A percentile compares a stretch with the other conserved stretches of the same genome.
Evolutionary conservation across 2,113 vertebrate genomes (phyloP).

Genomic region (Vulpes ferrilata): DNA sequence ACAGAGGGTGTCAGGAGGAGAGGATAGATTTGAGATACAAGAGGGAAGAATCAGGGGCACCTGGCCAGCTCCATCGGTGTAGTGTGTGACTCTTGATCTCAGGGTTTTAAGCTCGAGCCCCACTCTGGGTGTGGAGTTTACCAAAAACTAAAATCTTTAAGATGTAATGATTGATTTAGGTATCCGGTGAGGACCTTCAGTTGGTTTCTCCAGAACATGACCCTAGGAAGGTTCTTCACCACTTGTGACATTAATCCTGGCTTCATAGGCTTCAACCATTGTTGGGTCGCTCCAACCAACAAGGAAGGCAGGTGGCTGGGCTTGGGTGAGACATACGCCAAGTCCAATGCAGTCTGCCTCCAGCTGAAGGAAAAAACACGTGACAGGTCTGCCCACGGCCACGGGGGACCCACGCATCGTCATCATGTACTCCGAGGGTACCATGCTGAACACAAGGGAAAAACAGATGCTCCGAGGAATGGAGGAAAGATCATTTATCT

Average conservation of each 20-base stretch:
- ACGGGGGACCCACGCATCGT: rapidly evolving
- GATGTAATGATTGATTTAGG: neutral
- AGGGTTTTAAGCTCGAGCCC: neutral
- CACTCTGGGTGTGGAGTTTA: neutral
- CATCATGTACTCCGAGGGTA: neutral
- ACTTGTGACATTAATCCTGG: neutral
- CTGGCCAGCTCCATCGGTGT: neutral
- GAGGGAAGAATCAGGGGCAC: neutral
- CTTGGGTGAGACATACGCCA: neutral
- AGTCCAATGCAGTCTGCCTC: neutral
- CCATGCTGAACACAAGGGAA: neutral
- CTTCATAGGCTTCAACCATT: neutral
- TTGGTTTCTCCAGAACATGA: neutral
- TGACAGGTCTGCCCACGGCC: neutral
- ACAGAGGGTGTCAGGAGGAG: neutral
- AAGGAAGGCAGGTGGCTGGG: neutral
- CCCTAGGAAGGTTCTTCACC: neutral
- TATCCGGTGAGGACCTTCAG: neutral
- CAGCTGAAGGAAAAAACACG: neutral
- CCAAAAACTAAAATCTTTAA: neutral
- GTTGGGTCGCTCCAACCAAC: neutral
- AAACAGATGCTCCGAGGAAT: slow-evolving; percentile 33
- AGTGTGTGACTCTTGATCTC: neutral
- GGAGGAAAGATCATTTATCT: slow-evolving; percentile 31
- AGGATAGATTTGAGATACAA: neutral